phyloP scores from a whole-genome alignment of 92 coral and sea anemone species.

The Porites lobata region DNA sequence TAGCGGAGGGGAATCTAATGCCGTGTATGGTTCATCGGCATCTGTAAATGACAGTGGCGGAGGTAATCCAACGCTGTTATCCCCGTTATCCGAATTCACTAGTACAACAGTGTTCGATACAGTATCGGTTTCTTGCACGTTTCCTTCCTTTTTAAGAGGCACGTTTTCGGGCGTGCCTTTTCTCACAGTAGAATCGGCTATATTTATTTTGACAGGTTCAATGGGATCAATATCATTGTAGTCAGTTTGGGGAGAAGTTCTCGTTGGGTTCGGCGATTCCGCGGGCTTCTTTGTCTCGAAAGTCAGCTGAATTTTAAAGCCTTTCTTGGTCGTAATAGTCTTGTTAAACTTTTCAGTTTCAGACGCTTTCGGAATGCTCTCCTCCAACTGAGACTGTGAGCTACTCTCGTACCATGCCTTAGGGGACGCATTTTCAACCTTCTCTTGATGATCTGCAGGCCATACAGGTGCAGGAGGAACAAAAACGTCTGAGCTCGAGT shows the following conservation, averaged over 20 bases:
- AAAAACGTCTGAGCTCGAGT: conserved; percentile 79
- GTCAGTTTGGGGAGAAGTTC: conserved; percentile 19
- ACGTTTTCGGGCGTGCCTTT: background rate
- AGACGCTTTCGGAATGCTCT: conserved; percentile 43
- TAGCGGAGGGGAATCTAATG: conserved; percentile 73
- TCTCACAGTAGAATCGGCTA: background rate
- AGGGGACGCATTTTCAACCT: conserved; percentile 17
- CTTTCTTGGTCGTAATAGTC: conserved; percentile 70
- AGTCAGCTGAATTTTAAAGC: conserved; percentile 69
- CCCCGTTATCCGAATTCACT: background rate
- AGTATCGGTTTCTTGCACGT: background rate
- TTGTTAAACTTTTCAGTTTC: conserved; percentile 53
- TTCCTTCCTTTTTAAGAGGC: background rate
- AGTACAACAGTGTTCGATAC: background rate
- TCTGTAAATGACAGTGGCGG: conserved; percentile 78
- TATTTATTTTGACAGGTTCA: conserved; percentile 14
- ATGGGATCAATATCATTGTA: conserved; percentile 31
- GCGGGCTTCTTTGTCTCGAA: conserved; percentile 37
- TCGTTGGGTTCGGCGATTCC: conserved; percentile 26
- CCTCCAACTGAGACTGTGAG: conserved; percentile 85
- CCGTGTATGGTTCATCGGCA: conserved; percentile 35
- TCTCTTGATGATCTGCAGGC: conserved; percentile 51
- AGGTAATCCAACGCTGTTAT: conserved; percentile 43
- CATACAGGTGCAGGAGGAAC: conserved; percentile 72
- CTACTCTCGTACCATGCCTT: conserved; percentile 81